Evolutionary conservation across 2,888 invertebrate genomes (phyloP), one percentile per base, ranked within the genome.

Genomic region (Troides helena): DNA sequence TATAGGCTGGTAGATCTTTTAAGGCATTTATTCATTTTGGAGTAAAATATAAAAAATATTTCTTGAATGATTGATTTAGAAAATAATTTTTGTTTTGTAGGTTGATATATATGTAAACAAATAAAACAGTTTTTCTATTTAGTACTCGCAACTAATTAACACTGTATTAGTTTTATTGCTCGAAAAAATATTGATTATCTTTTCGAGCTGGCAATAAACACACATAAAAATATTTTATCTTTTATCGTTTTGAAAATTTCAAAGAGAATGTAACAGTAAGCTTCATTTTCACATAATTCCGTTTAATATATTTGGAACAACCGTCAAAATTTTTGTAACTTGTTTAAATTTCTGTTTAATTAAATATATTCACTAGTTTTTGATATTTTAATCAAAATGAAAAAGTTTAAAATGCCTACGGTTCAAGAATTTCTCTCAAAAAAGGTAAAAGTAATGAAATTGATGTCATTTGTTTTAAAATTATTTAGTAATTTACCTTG

Each of bases 381-480:
- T 67, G 17, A 23, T 10, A 60, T 50, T 61, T 65, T 61, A 65
- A 62, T 67, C 68, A 81, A 76, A 72, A 90, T 88, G 88, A 80
- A 81, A 60, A 87, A 85, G 70, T 86, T 73, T 75, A 83, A 82
- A 77, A 84, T 89, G 83, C 87, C 87, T 53, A 81, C 83, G 25
- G 81, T 85, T 14, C 73, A 82, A 74, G 72, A 86, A 75, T 84
- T 89, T 79, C 76, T 90, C 2, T 69, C 77, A 64, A 86, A 82
- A 80, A 90, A 90, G 85, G 90, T 89, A 80, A 66, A 39, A 39
- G 1, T 39, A 10, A 10, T 39, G 10, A 1, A 39, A 39, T 10
- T 7, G 39, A 39, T 10, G 10, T 39, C 1, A 39, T 1, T 39
- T 39, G 8, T 39, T 7, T 39, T 39, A 10, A 30, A 30, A 30